Conservation (phyloP, 2,888 invertebrate genomes). For the Esperia sulphurella region DNA sequence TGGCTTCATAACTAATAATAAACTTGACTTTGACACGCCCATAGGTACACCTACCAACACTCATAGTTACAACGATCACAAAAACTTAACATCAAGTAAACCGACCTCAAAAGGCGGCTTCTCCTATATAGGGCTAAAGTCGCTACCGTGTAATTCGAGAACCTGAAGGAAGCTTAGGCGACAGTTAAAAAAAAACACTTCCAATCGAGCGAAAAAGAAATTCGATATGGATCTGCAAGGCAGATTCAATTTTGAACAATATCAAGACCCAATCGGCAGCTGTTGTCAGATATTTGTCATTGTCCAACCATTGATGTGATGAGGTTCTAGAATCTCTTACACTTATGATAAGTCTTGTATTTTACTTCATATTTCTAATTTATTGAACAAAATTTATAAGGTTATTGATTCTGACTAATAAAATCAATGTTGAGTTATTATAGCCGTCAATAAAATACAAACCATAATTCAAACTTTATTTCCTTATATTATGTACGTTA, state of each 20-base stretch:
- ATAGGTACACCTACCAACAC: constrained; percentile 51
- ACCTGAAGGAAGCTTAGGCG: constrained; percentile 66
- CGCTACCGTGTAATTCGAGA: constrained; percentile 74
- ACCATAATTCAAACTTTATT: constrained; percentile 4
- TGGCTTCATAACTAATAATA: constrained; percentile 9
- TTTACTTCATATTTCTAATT: no score
- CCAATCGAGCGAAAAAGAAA: constrained; percentile 72
- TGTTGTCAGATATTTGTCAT: constrained; percentile 61
- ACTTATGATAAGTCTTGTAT: no score
- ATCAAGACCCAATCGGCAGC: constrained; percentile 64
- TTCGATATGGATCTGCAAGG: constrained; percentile 67
- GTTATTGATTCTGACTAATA: not conserved
- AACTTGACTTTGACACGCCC: constrained; percentile 58
- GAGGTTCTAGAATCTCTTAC: constrained; percentile 10
- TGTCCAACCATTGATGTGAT: constrained; percentile 44
- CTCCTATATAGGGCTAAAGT: constrained; percentile 51
- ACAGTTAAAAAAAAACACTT: constrained; percentile 64
- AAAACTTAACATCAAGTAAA: constrained; percentile 43
- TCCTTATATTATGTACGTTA: constrained; percentile 1
- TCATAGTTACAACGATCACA: constrained; percentile 35
- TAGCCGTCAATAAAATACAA: constrained; percentile 2
- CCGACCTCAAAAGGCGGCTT: constrained; percentile 52
- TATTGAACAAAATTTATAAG: not conserved
- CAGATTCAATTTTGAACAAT: constrained; percentile 75
- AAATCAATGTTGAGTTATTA: not conserved